Evolutionary conservation across 2,113 vertebrate species (phyloP).

Genomic region (Callithrix jacchus): DNA sequence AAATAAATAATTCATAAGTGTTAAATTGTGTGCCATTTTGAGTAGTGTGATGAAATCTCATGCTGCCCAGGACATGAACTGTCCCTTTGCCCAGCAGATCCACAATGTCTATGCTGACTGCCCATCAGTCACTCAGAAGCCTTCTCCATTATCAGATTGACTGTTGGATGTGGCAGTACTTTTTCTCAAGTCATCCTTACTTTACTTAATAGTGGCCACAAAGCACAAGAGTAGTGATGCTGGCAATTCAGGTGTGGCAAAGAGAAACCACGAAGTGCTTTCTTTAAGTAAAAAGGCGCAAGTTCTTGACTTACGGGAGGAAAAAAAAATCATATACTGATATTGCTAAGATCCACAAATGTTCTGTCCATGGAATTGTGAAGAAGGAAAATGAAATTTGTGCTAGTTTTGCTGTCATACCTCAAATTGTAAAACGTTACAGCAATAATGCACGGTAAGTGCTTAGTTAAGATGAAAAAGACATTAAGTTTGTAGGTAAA

Average conservation of each 20-base stretch:
- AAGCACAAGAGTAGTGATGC: neutral
- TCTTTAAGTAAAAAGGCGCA: neutral
- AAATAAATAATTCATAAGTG: neutral
- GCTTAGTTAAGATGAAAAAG: neutral
- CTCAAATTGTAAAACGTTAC: neutral
- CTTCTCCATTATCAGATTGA: neutral
- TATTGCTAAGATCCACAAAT: neutral
- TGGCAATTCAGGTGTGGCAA: neutral
- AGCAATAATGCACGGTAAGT: neutral
- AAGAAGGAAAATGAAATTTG: neutral
- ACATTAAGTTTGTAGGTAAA: neutral
- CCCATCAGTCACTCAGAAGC: neutral
- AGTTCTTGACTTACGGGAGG: neutral
- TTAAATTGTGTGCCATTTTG: neutral
- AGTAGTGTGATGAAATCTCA: neutral
- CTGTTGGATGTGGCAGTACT: neutral
- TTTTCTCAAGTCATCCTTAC: neutral
- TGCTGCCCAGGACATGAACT: neutral
- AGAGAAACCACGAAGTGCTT: neutral
- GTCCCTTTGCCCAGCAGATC: neutral
- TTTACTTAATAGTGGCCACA: neutral
- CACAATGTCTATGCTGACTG: neutral
- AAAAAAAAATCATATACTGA: neutral
- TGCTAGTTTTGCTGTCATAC: neutral
- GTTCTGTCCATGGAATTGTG: neutral